Evolutionary conservation across 2,797 vertebrate species (phyloP), one percentile per base, ranked within the genome.

Genomic region (Myiotriccus ornatus): DNA sequence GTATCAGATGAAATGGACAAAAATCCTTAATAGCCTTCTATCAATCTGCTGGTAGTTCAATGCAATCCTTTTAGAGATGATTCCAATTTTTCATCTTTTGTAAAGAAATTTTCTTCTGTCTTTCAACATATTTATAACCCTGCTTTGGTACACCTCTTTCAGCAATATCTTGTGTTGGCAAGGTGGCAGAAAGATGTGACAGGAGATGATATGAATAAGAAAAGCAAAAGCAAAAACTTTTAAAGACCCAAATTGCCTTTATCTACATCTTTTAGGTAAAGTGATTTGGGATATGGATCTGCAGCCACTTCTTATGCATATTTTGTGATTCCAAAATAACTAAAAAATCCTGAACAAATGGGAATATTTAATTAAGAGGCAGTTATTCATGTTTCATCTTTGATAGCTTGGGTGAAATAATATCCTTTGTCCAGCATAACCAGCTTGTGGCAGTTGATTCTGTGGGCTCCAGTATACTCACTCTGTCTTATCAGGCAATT

Each of bases 401-500:
- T 84, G 17, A 69, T 49, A 71, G 8, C 6, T 67, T 57, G 12
- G 8, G 65, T 65, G 47, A 78, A 90, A 84, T 59, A 34, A 91
- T 87, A 69, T 63, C 28, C 12, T 55, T 91, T 71, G 50, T 75
- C 50, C n/a, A 49, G 7, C 11, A 34, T 23, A 63, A 75, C 1
- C 7, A 49, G 8, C 43, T 27, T 81, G 19, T 70, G 27, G 25
- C 11, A 59, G 9, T 28, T 84, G 24, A 56, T 41, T 87, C 32
- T 46, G 18, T 4, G 7, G 27, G 60, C 7, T 56, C 22, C 35
- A 46, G 19, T n/a, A 62, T 43, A 43, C 7, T 18, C 14, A 35
- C 4, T 12, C 43, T 39, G 5, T 35, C 34, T n/a, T 43, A 34
- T 50, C 35, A 69, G 12, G 1, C 1, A 0, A 3, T 41, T 75